Conservation (phyloP, 1,140 invertebrate genomes). For the Drosophila neocordata region DNA sequence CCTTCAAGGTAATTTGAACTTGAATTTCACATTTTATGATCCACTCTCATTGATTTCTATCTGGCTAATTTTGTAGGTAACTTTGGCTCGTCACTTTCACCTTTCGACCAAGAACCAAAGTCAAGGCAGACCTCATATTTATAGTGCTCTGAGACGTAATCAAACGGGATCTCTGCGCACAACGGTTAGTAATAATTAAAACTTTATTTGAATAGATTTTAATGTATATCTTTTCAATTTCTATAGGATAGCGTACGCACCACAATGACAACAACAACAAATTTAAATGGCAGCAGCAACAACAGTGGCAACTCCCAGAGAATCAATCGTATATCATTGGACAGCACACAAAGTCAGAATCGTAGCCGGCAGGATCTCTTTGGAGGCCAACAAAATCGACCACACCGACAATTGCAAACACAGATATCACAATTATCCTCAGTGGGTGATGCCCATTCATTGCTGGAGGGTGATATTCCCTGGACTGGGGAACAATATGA, state of each 20-base stretch:
- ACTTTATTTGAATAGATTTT: not conserved
- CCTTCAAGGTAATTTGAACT: constrained; percentile 87
- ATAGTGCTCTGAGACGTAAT: constrained; percentile 68
- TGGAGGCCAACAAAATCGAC: constrained; percentile 15
- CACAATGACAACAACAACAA: constrained; percentile 64
- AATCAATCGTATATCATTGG: constrained; percentile 59
- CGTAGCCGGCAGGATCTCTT: constrained; percentile 74
- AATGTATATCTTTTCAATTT: constrained; percentile 12
- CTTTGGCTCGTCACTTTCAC: constrained; percentile 65
- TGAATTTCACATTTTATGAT: not conserved
- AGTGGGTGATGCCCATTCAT: constrained; percentile 72
- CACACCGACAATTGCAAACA: constrained; percentile 51
- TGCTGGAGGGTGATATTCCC: constrained; percentile 68
- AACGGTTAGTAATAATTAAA: constrained; percentile 40
- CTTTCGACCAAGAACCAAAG: constrained; percentile 54
- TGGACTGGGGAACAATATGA: constrained; percentile 57
- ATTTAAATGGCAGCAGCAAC: constrained; percentile 45
- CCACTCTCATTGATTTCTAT: not conserved
- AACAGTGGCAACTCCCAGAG: constrained; percentile 51
- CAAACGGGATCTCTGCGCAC: constrained; percentile 69
- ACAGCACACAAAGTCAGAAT: constrained; percentile 78
- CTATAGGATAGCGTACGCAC: constrained; percentile 77
- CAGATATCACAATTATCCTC: constrained; percentile 77
- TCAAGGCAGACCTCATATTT: constrained; percentile 60
- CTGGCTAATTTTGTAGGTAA: constrained; percentile 41